These are phyloP conservation scores for Osedax fenrisi DNA, from an alignment of 2,888 invertebrate species.

Conservation along the genomic window DNA sequence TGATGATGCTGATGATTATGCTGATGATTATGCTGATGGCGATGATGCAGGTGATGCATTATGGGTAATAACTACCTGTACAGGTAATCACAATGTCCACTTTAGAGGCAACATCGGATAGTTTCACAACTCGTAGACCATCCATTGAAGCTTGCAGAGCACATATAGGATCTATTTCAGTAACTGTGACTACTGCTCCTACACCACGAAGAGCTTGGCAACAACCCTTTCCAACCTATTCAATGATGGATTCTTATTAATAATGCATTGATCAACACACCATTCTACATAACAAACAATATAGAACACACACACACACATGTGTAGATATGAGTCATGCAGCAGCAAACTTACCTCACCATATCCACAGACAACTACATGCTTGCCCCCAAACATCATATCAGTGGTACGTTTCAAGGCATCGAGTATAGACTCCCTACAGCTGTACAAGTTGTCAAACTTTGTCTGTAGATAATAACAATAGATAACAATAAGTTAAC, in stretches of 20 bases:
- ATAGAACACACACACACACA: no score
- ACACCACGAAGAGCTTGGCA: constrained; percentile 86
- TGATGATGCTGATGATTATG: no score
- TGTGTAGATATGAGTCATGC: no score
- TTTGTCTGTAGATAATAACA: constrained; percentile 39
- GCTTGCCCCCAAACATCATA: constrained; percentile 96
- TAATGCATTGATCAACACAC: not conserved
- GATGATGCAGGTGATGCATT: no score
- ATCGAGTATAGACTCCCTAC: constrained; percentile 85
- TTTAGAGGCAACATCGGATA: constrained; percentile 81
- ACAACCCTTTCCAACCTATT: constrained; percentile 83
- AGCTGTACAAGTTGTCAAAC: constrained; percentile 41
- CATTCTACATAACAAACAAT: no score
- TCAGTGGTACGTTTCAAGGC: constrained; percentile 98
- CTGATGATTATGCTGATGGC: no score
- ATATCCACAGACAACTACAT: constrained; percentile 92
- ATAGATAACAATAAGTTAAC: not conserved
- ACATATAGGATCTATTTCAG: constrained; percentile 97
- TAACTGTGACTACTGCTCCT: constrained; percentile 86
- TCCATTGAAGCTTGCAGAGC: constrained; percentile 67
- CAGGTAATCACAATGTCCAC: constrained; percentile 94
- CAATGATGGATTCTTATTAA: no score
- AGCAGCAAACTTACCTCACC: constrained; percentile 76
- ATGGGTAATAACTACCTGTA: constrained; percentile 67
- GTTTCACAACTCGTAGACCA: constrained; percentile 66